Evolutionary conservation across 2,113 vertebrate species (phyloP).

Genomic region (Recurvirostra avosetta): DNA sequence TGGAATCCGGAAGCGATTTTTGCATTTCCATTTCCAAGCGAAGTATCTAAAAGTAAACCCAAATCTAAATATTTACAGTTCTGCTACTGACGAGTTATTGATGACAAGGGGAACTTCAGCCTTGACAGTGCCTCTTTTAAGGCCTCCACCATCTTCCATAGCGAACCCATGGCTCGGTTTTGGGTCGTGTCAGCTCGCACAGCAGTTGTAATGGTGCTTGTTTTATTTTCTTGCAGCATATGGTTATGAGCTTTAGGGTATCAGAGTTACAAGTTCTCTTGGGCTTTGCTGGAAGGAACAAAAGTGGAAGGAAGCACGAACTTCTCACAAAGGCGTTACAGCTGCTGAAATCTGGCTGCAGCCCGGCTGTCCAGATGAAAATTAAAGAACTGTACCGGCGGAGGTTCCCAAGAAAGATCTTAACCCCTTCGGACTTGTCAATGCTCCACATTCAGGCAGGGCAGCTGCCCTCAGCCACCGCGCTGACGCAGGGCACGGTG

Average conservation of each 20-base stretch:
- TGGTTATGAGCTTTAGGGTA: slow-evolving; percentile 78
- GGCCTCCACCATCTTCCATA: background rate
- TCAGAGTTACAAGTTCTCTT: slow-evolving; percentile 76
- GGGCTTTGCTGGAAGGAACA: slow-evolving; percentile 75
- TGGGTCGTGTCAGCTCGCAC: fast-evolving
- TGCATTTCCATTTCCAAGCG: too few relatives aligned
- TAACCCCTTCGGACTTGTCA: slow-evolving; percentile 64
- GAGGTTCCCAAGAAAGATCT: slow-evolving; percentile 69
- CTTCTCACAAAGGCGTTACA: slow-evolving; percentile 69
- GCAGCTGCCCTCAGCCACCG: slow-evolving; percentile 42
- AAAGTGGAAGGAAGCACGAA: slow-evolving; percentile 75
- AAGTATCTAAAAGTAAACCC: background rate
- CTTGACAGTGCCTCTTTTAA: background rate
- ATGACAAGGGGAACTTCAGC: background rate
- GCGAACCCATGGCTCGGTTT: background rate
- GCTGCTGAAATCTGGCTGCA: slow-evolving; percentile 67
- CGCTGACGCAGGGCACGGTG: background rate
- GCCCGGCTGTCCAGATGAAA: slow-evolving; percentile 74
- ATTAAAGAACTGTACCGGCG: slow-evolving; percentile 77
- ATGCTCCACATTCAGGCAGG: slow-evolving; percentile 65
- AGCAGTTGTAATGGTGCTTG: fast-evolving
- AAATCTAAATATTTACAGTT: background rate
- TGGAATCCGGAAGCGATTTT: too few relatives aligned
- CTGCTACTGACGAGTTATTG: fast-evolving
- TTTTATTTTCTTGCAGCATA: slow-evolving; percentile 53